A percentile compares a stretch with the other conserved stretches of the same genome.
These are phyloP conservation scores for Micromesistius poutassou DNA, from an alignment of 2,797 vertebrate species.

Conservation along the genomic window DNA sequence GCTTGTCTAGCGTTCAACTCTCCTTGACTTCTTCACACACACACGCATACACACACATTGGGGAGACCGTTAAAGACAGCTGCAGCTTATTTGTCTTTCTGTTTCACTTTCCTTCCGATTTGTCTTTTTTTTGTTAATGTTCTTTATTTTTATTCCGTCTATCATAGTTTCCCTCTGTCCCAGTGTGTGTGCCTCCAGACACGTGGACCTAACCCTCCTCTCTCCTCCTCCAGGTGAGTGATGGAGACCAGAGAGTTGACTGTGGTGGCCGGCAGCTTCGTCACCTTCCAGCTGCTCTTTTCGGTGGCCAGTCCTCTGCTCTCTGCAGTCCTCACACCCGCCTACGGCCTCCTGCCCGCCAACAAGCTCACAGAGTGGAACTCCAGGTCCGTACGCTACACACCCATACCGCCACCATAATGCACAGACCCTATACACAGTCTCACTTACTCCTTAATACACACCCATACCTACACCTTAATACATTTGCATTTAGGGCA, in stretches of 20 bases:
- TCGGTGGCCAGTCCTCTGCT: constrained; percentile 73
- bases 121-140: neutral
- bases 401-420: no score
- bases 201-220: neutral
- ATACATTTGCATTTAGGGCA: no score
- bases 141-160: neutral
- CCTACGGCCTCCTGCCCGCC: constrained; percentile 63
- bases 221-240: constrained; percentile 64
- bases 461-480: no score
- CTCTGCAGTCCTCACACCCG: constrained; percentile 62
- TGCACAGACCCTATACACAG: no score
- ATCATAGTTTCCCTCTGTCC: neutral
- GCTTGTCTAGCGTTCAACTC: neutral
- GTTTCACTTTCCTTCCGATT: neutral
- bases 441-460: no score
- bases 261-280: constrained; percentile 78
- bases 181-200: neutral
- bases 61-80: neutral
- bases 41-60: no score
- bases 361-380: constrained; percentile 79
- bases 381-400: constrained; percentile 72
- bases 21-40: neutral
- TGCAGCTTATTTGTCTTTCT: neutral
- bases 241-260: constrained; percentile 80
- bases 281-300: constrained; percentile 80